Percentiles rank a stretch among this genome's conserved stretches.
phyloP scores from a whole-genome alignment of 2,888 invertebrate genomes.

The Acanthococcus lagerstroemiae region DNA sequence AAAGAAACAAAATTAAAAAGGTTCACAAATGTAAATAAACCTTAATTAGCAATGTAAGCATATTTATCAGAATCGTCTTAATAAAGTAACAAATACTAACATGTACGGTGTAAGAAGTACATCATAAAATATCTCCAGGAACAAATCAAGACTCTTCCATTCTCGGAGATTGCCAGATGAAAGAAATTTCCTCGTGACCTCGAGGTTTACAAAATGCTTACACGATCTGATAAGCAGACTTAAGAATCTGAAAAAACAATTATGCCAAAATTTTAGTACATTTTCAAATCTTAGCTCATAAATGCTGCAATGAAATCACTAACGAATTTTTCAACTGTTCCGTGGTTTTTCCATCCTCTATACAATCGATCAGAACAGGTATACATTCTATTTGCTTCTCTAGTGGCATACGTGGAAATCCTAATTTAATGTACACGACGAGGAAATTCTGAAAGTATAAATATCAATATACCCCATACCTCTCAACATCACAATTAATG shows the following conservation, averaged over 20 bases:
- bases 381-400: constrained; percentile 65
- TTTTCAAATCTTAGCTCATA: too few species aligned
- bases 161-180: constrained; percentile 2
- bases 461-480: too few species aligned
- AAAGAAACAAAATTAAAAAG: too few species aligned
- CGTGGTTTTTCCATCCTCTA: constrained; percentile 48
- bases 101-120: constrained; percentile 5
- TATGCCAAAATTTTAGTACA: too few species aligned
- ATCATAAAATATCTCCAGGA: constrained; percentile 15
- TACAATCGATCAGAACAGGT: constrained; percentile 62
- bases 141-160: neutral
- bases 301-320: neutral
- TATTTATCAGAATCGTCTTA: neutral
- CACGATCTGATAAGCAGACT: constrained; percentile 7
- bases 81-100: constrained; percentile 12
- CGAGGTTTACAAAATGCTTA: constrained; percentile 9
- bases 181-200: constrained; percentile 9
- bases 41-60: too few species aligned
- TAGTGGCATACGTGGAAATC: constrained; percentile 68
- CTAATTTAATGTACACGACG: constrained; percentile 86
- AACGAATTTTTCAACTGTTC: constrained; percentile 61
- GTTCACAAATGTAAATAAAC: too few species aligned
- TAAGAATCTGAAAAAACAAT: constrained; percentile 12
- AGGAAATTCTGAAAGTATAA: constrained; percentile 68
- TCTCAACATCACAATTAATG: too few species aligned